phyloP scores from a whole-genome alignment of 2,113 vertebrate species.

The Euleptes europaea region DNA sequence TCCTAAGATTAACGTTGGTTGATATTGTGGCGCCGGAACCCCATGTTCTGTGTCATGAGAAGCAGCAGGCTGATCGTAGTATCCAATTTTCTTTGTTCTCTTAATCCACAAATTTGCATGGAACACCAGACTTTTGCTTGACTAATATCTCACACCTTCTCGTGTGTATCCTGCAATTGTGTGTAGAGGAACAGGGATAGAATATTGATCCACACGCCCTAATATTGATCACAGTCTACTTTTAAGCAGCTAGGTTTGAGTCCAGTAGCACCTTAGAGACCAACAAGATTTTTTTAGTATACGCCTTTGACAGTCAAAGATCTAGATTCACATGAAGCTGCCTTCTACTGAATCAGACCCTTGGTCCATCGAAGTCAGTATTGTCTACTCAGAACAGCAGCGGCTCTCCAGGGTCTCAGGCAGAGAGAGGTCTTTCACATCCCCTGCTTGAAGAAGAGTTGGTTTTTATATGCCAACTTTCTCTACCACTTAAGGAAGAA shows the following conservation, averaged over 20 bases:
- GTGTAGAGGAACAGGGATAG: neutral
- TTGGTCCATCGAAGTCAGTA: too few relatives aligned
- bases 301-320: too few relatives aligned
- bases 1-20: conserved; percentile 59
- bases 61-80: conserved; percentile 62
- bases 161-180: conserved; percentile 4
- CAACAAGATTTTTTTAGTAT: too few relatives aligned
- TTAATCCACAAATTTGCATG: conserved; percentile 31
- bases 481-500: too few relatives aligned
- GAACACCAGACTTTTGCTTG: conserved; percentile 52
- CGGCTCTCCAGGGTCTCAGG: too few relatives aligned
- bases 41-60: conserved; percentile 66
- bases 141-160: neutral
- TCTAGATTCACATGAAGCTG: too few relatives aligned
- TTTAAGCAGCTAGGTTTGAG: neutral
- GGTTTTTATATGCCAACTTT: too few relatives aligned
- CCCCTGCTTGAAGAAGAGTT: too few relatives aligned
- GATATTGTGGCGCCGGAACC: conserved; percentile 70
- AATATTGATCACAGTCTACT: neutral
- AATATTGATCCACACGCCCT: neutral
- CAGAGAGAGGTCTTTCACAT: too few relatives aligned
- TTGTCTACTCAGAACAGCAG: too few relatives aligned
- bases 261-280: too few relatives aligned
- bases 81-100: conserved; percentile 51
- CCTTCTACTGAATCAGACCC: too few relatives aligned